Conservation (phyloP, 2,113 vertebrate genomes). For the Trichechus manatus region DNA sequence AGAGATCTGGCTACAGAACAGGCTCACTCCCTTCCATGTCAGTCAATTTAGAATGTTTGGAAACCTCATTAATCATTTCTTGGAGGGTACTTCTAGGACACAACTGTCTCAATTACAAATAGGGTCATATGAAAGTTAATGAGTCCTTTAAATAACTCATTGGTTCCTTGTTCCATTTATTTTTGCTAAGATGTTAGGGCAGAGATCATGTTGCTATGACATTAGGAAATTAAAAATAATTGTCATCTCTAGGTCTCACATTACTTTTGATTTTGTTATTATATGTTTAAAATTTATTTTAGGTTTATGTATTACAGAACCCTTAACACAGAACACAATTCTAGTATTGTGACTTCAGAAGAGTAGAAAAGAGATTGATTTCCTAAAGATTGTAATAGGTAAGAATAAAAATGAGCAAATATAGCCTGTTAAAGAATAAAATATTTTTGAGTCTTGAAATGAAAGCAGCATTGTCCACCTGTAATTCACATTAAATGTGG, state of each 20-base stretch:
- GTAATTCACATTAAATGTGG: conserved; percentile 52
- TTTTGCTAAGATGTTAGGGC: conserved; percentile 68
- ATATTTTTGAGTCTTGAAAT: conserved; percentile 65
- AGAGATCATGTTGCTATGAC: conserved; percentile 70
- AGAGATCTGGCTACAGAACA: conserved; percentile 23
- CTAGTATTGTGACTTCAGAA: neutral
- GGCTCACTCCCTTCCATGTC: conserved; percentile 52
- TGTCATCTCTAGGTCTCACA: conserved; percentile 48
- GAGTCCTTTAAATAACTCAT: conserved; percentile 83
- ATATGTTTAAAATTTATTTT: conserved; percentile 65
- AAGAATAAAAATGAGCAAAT: conserved; percentile 48
- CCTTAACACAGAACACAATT: neutral
- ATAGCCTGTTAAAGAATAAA: conserved; percentile 60
- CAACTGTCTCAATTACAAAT: conserved; percentile 84
- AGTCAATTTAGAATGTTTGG: conserved; percentile 76
- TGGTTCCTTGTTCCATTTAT: conserved; percentile 76
- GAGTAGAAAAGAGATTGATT: neutral
- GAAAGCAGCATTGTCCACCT: neutral
- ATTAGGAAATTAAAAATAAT: conserved; percentile 76
- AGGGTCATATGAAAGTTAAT: conserved; percentile 85
- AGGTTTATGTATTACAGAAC: neutral
- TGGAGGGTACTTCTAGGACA: conserved; percentile 77
- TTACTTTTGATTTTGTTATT: conserved; percentile 61
- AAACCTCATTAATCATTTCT: conserved; percentile 83
- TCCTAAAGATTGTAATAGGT: neutral